Conservation (phyloP, 1,140 invertebrate species). For the Diorhabda carinulata region DNA sequence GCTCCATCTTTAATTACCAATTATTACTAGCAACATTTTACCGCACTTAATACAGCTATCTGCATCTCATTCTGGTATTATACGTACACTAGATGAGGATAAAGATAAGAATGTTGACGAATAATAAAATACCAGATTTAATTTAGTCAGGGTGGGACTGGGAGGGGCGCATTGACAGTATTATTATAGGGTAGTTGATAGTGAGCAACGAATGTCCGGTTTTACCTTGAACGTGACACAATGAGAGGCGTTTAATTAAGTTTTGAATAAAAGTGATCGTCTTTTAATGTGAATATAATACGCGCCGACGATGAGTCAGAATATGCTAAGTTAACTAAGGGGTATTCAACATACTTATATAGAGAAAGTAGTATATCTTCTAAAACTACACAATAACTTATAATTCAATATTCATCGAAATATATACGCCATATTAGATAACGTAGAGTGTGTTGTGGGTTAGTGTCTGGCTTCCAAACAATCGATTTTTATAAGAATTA, state of each 20-base stretch:
- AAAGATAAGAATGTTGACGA: conserved; percentile 28
- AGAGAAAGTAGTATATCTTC: too few relatives aligned
- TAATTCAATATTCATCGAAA: too few relatives aligned
- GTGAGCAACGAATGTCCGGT: conserved; percentile 29
- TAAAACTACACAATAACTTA: too few relatives aligned
- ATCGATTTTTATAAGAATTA: too few relatives aligned
- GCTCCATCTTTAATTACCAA: conserved; percentile 31
- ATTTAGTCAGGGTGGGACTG: conserved; percentile 46
- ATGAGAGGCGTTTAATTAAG: conserved; percentile 32
- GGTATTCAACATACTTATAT: too few relatives aligned
- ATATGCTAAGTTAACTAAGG: too few relatives aligned
- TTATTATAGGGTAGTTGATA: conserved; percentile 41
- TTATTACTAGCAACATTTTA: conserved; percentile 20
- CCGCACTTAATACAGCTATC: not conserved
- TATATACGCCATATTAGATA: too few relatives aligned
- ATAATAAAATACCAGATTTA: conserved; percentile 42
- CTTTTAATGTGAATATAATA: too few relatives aligned
- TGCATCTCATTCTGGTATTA: conserved; percentile 10
- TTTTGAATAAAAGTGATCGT: conserved; percentile 16
- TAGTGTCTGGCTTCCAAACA: too few relatives aligned
- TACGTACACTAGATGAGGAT: not conserved
- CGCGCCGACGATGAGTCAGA: too few relatives aligned
- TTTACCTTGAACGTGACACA: conserved; percentile 32
- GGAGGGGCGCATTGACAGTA: conserved; percentile 44
- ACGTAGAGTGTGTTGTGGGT: too few relatives aligned